A percentile compares a stretch with the other conserved stretches of the same genome.
These are phyloP conservation scores for Galagoides demidoff DNA, from an alignment of 2,797 vertebrate species.

Conservation along the genomic window DNA sequence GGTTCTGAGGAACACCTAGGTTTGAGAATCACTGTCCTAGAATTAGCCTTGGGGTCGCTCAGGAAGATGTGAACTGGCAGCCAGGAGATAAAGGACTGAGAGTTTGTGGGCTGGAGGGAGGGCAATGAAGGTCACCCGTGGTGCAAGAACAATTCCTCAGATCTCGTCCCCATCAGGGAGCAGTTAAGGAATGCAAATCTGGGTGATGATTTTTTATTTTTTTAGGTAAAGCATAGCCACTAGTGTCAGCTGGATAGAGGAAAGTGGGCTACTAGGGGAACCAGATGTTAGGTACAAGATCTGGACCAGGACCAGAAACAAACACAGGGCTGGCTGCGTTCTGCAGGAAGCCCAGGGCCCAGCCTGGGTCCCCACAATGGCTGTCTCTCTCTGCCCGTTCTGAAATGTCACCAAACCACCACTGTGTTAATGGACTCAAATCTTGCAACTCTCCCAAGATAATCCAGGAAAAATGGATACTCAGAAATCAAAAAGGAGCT, in stretches of 20 bases:
- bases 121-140: not conserved
- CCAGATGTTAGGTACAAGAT: not conserved
- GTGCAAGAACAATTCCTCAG: not conserved
- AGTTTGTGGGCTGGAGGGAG: not conserved
- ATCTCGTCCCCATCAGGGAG: not conserved
- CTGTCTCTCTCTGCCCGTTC: not conserved
- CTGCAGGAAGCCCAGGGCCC: not conserved
- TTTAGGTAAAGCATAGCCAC: not conserved
- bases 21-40: not conserved
- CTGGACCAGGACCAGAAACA: not conserved
- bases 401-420: slow-evolving; percentile 53
- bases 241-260: not conserved
- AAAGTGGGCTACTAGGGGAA: not conserved
- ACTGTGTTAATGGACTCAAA: slow-evolving; percentile 63
- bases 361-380: not conserved
- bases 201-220: not conserved
- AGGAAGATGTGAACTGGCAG: not conserved
- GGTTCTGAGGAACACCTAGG: not conserved
- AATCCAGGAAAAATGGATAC: slow-evolving; percentile 51
- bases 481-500: slow-evolving; percentile 66
- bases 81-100: not conserved
- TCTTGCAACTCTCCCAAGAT: slow-evolving; percentile 47
- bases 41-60: not conserved
- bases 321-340: not conserved
- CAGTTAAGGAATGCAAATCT: not conserved